Percentiles rank a stretch among this genome's conserved stretches.
Evolutionary conservation across 2,113 vertebrate species (phyloP).

Genomic region (Arenaria interpres): DNA sequence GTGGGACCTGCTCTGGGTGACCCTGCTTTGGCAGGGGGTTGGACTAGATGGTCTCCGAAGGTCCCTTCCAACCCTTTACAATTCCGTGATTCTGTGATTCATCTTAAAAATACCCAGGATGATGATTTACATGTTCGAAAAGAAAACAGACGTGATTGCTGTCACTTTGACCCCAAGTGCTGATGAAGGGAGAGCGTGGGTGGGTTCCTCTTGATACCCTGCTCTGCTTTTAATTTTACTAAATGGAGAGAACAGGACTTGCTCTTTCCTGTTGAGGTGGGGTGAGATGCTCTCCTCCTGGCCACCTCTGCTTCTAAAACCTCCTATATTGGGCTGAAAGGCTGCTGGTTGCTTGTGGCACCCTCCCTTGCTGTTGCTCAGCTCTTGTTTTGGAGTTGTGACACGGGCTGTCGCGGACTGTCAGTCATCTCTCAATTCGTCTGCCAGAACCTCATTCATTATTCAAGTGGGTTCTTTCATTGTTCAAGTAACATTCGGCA

Average conservation of each 20-base stretch:
- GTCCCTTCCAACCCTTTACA: no score
- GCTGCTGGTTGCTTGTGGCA: neutral
- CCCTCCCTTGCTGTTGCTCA: neutral
- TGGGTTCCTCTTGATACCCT: neutral
- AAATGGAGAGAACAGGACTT: neutral
- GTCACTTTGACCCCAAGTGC: neutral
- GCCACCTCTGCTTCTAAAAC: slow-evolving; percentile 11
- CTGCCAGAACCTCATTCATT: neutral
- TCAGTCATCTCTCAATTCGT: neutral
- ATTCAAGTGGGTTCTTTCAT: neutral
- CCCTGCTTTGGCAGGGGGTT: no score
- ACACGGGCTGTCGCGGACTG: neutral
- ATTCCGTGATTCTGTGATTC: no score
- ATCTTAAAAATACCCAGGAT: neutral
- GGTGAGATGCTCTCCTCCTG: neutral
- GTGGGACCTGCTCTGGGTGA: no score
- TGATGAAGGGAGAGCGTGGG: neutral
- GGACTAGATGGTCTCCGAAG: no score
- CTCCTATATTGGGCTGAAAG: neutral
- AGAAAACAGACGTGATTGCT: neutral
- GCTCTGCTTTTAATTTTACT: slow-evolving; percentile 32
- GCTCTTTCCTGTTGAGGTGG: slow-evolving; percentile 10
- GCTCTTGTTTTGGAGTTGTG: neutral
- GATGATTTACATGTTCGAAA: neutral
- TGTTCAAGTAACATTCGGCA: neutral